Percentiles rank a stretch among this genome's conserved stretches.
Evolutionary conservation across 1,140 invertebrate genomes (phyloP).

Genomic region (Drosophila takahashii): DNA sequence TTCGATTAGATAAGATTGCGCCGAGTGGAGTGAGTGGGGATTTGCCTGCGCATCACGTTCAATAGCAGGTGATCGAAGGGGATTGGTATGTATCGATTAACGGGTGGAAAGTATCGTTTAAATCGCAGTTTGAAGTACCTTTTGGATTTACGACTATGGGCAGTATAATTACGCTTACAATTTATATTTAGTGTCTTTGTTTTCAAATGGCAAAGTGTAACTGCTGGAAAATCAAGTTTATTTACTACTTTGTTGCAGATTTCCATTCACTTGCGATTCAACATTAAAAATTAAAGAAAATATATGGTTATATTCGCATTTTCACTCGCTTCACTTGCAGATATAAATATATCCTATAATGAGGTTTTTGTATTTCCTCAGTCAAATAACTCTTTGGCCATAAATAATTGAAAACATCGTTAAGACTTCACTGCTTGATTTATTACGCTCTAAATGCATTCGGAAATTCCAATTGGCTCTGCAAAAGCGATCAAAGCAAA

Average conservation of each 20-base stretch:
- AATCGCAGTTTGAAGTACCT: not conserved
- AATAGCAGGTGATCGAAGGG: constrained; percentile 32
- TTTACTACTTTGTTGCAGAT: no score
- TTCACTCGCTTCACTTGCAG: no score
- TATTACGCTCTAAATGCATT: constrained; percentile 51
- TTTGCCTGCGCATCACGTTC: constrained; percentile 37
- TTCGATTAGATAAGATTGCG: constrained; percentile 45
- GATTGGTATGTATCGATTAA: constrained; percentile 10
- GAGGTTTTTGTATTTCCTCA: constrained; percentile 20
- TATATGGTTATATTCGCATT: not conserved
- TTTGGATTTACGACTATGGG: not conserved
- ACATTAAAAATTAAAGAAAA: not conserved
- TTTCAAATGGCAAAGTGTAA: not conserved
- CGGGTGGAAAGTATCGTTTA: constrained; percentile 1
- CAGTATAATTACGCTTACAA: not conserved
- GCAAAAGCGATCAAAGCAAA: constrained; percentile 31
- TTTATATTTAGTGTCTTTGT: not conserved
- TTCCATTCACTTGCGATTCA: not conserved
- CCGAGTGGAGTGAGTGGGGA: constrained; percentile 20
- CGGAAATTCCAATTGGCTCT: constrained; percentile 25
- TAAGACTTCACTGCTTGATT: constrained; percentile 18
- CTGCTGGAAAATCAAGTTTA: not conserved
- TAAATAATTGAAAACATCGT: constrained; percentile 21
- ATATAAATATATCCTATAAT: not conserved
- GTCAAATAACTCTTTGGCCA: constrained; percentile 1